A percentile compares a stretch with the other conserved stretches of the same genome.
phyloP scores from a whole-genome alignment of 2,888 invertebrate species.

The Apodemia hepburni region DNA sequence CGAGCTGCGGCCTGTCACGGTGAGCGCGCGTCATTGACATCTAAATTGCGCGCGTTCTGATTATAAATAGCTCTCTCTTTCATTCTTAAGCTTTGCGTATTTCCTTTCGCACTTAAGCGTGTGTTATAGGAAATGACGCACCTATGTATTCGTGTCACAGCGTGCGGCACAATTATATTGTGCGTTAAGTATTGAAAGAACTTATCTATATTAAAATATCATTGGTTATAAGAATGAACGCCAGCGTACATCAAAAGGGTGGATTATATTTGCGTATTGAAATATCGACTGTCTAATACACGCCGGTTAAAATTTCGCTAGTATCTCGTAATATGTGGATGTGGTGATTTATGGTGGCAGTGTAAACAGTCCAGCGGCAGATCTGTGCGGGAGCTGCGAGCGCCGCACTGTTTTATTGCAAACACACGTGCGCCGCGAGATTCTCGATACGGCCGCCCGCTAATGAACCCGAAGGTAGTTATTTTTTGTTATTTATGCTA shows the following conservation, averaged over 20 bases:
- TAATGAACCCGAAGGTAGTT: slow-evolving; percentile 27
- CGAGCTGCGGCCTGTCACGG: no score
- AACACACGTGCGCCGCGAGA: neutral
- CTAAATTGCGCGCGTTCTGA: no score
- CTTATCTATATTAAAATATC: no score
- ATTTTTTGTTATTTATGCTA: slow-evolving; percentile 32
- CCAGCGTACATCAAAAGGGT: neutral
- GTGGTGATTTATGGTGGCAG: slow-evolving; percentile 6
- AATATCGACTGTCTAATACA: neutral
- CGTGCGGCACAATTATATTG: no score
- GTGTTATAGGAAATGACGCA: no score
- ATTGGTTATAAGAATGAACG: no score
- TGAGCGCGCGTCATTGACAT: no score
- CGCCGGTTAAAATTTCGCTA: neutral
- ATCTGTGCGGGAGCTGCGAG: neutral
- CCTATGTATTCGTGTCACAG: no score
- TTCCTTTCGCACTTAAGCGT: no score
- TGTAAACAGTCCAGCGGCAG: slow-evolving; percentile 2
- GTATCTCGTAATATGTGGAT: slow-evolving; percentile 4
- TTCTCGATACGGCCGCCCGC: neutral
- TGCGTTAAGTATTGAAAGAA: no score
- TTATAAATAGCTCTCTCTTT: no score
- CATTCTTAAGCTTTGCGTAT: no score
- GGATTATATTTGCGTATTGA: neutral
- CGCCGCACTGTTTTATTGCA: neutral